Evolutionary conservation across 1,140 invertebrate genomes (phyloP).

Genomic region (Phortica variegata): DNA sequence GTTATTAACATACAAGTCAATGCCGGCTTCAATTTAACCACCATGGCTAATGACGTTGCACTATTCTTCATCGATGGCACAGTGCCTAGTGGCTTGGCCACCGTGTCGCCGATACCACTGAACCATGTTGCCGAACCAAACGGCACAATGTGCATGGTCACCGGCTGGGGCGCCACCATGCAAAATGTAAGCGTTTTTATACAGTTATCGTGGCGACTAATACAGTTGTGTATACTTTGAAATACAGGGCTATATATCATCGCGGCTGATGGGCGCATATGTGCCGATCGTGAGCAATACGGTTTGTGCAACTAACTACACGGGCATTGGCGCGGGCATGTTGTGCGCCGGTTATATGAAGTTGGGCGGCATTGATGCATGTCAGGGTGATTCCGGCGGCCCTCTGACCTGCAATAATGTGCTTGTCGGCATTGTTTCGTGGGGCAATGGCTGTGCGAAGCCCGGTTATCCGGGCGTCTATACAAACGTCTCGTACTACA

Average conservation of each 20-base stretch:
- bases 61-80: slow-evolving; percentile 39
- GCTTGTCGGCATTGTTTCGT: slow-evolving; percentile 61
- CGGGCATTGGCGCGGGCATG: slow-evolving; percentile 1
- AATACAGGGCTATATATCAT: too few species aligned
- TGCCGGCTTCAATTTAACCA: slow-evolving; percentile 8
- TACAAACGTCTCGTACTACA: slow-evolving; percentile 64
- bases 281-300: slow-evolving; percentile 22
- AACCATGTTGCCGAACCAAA: neutral
- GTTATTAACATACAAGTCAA: slow-evolving; percentile 30
- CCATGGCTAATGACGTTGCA: slow-evolving; percentile 31
- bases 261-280: slow-evolving; percentile 13
- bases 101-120: slow-evolving; percentile 18
- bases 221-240: too few species aligned
- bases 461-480: slow-evolving; percentile 64
- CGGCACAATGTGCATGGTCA: slow-evolving; percentile 21
- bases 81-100: slow-evolving; percentile 22
- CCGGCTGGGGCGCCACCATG: slow-evolving; percentile 40
- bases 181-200: too few species aligned
- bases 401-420: slow-evolving; percentile 35
- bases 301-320: slow-evolving; percentile 21
- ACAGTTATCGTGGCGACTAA: too few species aligned
- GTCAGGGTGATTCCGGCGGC: slow-evolving; percentile 54
- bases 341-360: slow-evolving; percentile 32
- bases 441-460: slow-evolving; percentile 63
- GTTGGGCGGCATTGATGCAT: slow-evolving; percentile 37